These are phyloP conservation scores for Lonchura striata DNA, from an alignment of 2,113 vertebrate genomes.

Conservation along the genomic window DNA sequence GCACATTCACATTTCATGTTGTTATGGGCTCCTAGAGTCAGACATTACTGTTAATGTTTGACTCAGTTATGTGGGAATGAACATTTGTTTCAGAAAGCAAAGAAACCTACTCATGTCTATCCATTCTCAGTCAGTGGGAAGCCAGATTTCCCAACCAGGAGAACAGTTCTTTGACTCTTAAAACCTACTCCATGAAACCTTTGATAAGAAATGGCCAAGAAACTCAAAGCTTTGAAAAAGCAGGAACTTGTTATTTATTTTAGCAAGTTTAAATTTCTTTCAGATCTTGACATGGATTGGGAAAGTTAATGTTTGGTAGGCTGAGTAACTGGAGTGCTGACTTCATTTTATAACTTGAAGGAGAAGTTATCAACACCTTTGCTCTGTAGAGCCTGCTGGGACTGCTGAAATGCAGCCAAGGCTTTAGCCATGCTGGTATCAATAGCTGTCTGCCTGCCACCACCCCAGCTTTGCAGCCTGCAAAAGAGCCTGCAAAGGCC, in stretches of 20 bases:
- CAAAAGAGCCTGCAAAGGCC: neutral
- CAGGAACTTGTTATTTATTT: neutral
- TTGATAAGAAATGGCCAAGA: neutral
- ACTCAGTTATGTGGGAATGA: slow-evolving; percentile 23
- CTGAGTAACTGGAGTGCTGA: neutral
- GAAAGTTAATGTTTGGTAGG: neutral
- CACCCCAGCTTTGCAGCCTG: neutral
- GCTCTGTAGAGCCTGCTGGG: neutral
- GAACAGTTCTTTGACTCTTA: neutral
- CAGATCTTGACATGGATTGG: neutral
- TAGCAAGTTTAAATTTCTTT: neutral
- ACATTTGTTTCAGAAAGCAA: slow-evolving; percentile 35
- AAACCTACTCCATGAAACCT: neutral
- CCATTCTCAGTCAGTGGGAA: slow-evolving; percentile 29
- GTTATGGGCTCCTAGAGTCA: neutral
- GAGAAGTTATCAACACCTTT: neutral
- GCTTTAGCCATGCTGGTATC: fast-evolving
- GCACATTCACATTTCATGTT: neutral
- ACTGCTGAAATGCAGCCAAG: neutral
- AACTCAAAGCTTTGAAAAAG: neutral
- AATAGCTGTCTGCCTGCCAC: neutral
- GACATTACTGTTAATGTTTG: slow-evolving; percentile 46
- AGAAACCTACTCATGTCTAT: slow-evolving; percentile 20
- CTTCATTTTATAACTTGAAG: neutral
- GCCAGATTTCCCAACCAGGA: neutral